Conservation (phyloP, 2,113 vertebrate genomes). For the Gobius niger region DNA sequence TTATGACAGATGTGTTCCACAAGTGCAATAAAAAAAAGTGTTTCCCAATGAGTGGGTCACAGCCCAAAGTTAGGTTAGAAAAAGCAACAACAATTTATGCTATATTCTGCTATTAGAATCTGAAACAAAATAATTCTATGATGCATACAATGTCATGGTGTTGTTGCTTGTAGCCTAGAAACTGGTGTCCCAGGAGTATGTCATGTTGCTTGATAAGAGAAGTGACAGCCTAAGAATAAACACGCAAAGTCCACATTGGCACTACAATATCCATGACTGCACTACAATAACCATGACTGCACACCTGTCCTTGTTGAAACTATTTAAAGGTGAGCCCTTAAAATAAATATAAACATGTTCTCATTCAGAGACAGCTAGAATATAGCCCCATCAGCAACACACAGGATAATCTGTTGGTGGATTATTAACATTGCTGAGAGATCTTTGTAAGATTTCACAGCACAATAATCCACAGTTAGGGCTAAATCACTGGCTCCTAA, state of each 20-base stretch:
- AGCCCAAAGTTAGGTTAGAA: neutral
- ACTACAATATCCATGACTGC: constrained; percentile 9
- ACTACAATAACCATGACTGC: neutral
- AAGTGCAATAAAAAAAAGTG: neutral
- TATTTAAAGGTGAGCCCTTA: neutral
- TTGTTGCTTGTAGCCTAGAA: constrained; percentile 7
- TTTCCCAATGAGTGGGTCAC: neutral
- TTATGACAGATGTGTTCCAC: neutral
- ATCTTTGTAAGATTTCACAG: constrained; percentile 62
- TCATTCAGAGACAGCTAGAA: constrained; percentile 16
- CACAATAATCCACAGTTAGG: constrained; percentile 50
- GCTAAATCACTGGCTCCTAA: constrained; percentile 42
- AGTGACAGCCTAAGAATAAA: constrained; percentile 27
- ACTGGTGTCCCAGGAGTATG: constrained; percentile 32
- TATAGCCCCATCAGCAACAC: constrained; percentile 36
- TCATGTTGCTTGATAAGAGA: constrained; percentile 42
- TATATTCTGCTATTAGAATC: too few species aligned
- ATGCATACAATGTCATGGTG: neutral
- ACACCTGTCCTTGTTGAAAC: neutral
- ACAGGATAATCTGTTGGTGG: constrained; percentile 56
- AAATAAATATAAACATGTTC: neutral
- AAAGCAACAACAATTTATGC: too few species aligned
- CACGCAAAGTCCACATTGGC: constrained; percentile 65
- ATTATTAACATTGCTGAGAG: constrained; percentile 64
- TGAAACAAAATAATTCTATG: too few species aligned